A percentile compares a stretch with the other conserved stretches of the same genome.
Evolutionary conservation across 1,140 invertebrate genomes (phyloP).

Genomic region (Leptestheria dahalacensis): DNA sequence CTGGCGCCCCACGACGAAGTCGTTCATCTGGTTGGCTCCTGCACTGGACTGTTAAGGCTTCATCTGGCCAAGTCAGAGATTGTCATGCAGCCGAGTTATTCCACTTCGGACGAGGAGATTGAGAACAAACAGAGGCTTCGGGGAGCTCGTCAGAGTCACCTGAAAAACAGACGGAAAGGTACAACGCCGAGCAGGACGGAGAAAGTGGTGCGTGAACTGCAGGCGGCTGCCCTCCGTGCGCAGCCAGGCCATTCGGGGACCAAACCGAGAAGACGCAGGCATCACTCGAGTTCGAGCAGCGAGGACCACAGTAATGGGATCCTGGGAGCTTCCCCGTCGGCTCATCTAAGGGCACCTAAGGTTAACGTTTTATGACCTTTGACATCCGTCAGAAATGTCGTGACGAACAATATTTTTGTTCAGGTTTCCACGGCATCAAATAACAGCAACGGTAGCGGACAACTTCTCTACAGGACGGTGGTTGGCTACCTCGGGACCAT

Average conservation of each 20-base stretch:
- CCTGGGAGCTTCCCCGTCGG: neutral
- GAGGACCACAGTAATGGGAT: neutral
- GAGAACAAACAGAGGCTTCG: neutral
- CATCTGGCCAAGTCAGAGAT: conserved; percentile 45
- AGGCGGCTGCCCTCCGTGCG: conserved; percentile 18
- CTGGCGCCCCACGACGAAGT: conserved; percentile 83
- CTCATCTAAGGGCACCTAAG: neutral
- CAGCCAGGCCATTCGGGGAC: conserved; percentile 27
- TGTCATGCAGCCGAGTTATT: neutral
- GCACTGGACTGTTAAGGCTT: conserved; percentile 56
- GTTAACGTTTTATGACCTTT: too few species aligned
- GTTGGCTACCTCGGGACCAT: conserved; percentile 90
- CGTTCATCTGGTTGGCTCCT: conserved; percentile 71
- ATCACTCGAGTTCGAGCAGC: neutral
- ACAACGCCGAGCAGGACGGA: conserved; percentile 31
- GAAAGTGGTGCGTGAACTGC: conserved; percentile 38
- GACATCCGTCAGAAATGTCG: too few species aligned
- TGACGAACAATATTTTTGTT: too few species aligned
- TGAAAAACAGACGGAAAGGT: neutral
- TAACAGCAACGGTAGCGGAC: conserved; percentile 14
- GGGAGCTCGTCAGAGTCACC: neutral
- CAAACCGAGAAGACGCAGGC: conserved; percentile 17
- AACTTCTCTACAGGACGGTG: conserved; percentile 53
- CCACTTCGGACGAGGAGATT: conserved; percentile 4
- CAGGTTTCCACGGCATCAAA: too few species aligned